A percentile compares a stretch with the other conserved stretches of the same genome.
phyloP scores from a whole-genome alignment of 2,113 vertebrate species.

The Fregetta grallaria region DNA sequence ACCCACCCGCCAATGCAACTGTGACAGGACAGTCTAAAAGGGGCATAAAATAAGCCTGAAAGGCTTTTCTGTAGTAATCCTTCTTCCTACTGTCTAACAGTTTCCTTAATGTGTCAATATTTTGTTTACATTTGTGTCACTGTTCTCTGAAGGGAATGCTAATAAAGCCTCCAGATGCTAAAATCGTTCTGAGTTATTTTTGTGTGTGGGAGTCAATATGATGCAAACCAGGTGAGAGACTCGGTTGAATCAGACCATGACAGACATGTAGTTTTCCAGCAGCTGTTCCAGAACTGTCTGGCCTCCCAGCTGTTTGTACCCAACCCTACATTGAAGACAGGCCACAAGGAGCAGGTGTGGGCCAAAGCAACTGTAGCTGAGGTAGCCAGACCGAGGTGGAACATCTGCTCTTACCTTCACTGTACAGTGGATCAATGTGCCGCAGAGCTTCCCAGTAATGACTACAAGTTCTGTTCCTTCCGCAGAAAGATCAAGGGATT shows the following conservation, averaged over 20 bases:
- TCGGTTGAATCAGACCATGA: neutral
- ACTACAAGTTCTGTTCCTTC: neutral
- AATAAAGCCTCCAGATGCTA: neutral
- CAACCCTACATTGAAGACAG: neutral
- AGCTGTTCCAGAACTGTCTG: neutral
- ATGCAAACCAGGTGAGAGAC: neutral
- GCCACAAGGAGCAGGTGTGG: neutral
- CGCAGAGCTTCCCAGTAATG: neutral
- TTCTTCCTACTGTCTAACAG: neutral
- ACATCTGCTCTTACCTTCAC: neutral
- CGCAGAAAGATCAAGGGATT: neutral
- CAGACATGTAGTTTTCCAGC: neutral
- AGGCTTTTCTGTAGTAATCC: neutral
- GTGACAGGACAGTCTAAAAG: neutral
- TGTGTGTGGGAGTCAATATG: neutral
- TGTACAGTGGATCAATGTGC: neutral
- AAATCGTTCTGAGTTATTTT: constrained; percentile 4
- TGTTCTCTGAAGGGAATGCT: constrained; percentile 4
- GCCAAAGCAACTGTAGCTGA: neutral
- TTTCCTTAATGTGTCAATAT: constrained; percentile 36
- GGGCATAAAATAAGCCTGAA: neutral
- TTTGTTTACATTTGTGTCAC: neutral
- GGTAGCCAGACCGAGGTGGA: neutral
- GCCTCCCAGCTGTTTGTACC: neutral
- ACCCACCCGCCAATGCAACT: neutral